Conservation (phyloP, 2,797 vertebrate species). For the Steatocranus sp. region DNA sequence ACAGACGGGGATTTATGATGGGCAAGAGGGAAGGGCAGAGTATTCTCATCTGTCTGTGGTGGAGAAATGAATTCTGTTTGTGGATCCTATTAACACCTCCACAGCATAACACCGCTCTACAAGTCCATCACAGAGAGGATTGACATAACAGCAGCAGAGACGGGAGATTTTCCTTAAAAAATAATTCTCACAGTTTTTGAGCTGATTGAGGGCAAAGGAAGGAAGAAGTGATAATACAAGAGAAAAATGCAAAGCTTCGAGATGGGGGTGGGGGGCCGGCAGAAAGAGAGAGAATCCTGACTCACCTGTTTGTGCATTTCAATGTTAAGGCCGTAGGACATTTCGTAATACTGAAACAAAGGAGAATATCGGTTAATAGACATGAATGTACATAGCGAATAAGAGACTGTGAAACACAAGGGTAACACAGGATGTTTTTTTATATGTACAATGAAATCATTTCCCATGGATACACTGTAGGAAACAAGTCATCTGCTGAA, state of each 20-base stretch:
- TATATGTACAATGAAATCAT: not conserved
- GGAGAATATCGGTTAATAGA: not conserved
- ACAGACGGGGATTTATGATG: slow-evolving; percentile 49
- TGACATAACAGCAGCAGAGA: not conserved
- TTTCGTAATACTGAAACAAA: slow-evolving; percentile 79
- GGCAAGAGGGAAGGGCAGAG: slow-evolving; percentile 25
- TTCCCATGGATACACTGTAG: not conserved
- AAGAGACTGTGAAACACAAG: not conserved
- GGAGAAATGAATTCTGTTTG: slow-evolving; percentile 49
- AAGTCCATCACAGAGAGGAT: slow-evolving; percentile 8
- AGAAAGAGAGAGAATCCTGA: not conserved
- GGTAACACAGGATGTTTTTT: not conserved
- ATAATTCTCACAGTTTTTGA: not conserved
- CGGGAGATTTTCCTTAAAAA: not conserved
- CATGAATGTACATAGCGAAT: not conserved
- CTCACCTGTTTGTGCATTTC: slow-evolving; percentile 83
- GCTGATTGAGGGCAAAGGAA: not conserved
- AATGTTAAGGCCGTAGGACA: slow-evolving; percentile 81
- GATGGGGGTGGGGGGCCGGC: not conserved
- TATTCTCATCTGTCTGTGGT: slow-evolving; percentile 42
- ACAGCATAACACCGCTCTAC: slow-evolving; percentile 5
- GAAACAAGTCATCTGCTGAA: not conserved
- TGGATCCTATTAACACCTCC: slow-evolving; percentile 54
- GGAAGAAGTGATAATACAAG: not conserved
- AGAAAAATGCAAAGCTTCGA: not conserved